A percentile compares a stretch with the other conserved stretches of the same genome.
Conservation (phyloP, 2,113 vertebrate species). For the Esox niger region DNA sequence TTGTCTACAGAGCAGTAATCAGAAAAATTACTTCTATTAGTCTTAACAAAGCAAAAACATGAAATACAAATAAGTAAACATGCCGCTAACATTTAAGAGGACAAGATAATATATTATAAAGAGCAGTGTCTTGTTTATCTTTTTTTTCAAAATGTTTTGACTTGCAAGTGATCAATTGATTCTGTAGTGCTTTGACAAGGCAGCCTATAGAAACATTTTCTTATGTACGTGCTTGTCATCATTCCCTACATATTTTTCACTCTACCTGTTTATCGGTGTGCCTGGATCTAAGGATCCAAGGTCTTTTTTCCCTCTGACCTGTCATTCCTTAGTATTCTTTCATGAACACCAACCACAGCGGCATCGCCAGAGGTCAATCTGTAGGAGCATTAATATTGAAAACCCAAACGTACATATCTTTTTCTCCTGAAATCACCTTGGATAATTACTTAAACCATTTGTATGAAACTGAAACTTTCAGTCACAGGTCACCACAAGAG, state of each 20-base stretch:
- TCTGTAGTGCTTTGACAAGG: conserved; percentile 47
- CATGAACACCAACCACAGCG: conserved; percentile 45
- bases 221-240: conserved; percentile 33
- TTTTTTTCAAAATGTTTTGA: conserved; percentile 43
- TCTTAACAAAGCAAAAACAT: conserved; percentile 70
- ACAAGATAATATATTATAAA: conserved; percentile 71
- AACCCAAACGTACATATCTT: conserved; percentile 31
- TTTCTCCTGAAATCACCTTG: conserved; percentile 21
- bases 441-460: conserved; percentile 10
- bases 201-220: conserved; percentile 49
- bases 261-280: conserved; percentile 37
- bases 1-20: conserved; percentile 68
- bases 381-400: conserved; percentile 29
- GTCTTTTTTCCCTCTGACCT: conserved; percentile 43
- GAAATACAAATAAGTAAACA: conserved; percentile 60
- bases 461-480: conserved; percentile 35
- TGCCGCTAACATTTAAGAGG: conserved; percentile 64
- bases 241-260: conserved; percentile 41
- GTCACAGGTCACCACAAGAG: conserved; percentile 32
- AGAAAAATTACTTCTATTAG: conserved; percentile 61
- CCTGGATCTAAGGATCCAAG: conserved; percentile 51
- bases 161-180: conserved; percentile 77
- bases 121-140: conserved; percentile 58
- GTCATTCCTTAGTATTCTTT: conserved; percentile 25
- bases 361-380: too few species aligned